Percentiles rank a stretch among this genome's conserved stretches.
Conservation (phyloP, 2,888 invertebrate genomes). For the Eupeodes latifasciatus region DNA sequence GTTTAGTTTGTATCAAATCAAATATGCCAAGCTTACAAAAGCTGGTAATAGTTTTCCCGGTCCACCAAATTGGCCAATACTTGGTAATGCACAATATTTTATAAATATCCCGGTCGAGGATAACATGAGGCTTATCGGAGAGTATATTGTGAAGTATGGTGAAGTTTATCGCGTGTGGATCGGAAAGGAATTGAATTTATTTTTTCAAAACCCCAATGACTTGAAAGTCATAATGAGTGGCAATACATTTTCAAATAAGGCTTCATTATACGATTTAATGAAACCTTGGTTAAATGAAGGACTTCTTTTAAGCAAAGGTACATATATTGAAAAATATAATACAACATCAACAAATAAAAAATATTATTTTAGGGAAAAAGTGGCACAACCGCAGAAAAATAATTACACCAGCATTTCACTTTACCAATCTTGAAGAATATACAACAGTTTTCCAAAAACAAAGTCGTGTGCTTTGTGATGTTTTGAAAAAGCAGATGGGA, state of each 20-base stretch:
- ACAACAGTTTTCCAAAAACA: conserved; percentile 88
- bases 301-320: conserved; percentile 84
- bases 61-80: conserved; percentile 29
- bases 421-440: conserved; percentile 89
- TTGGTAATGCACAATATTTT: conserved; percentile 58
- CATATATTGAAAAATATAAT: conserved; percentile 7
- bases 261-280: conserved; percentile 83
- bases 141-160: conserved; percentile 37
- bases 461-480: conserved; percentile 84
- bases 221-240: conserved; percentile 69
- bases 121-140: conserved; percentile 78
- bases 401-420: conserved; percentile 91
- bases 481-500: conserved; percentile 81
- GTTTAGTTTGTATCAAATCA: background rate
- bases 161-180: conserved; percentile 71
- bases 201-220: conserved; percentile 63
- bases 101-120: conserved; percentile 44
- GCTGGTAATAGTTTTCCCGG: conserved; percentile 47
- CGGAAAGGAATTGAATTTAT: conserved; percentile 69
- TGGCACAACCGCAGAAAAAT: conserved; percentile 89
- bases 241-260: conserved; percentile 84
- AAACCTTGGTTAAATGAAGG: conserved; percentile 85
- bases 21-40: background rate
- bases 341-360: background rate
- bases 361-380: conserved; percentile 80